A percentile compares a stretch with the other conserved stretches of the same genome.
Conservation (phyloP, 2,888 invertebrate genomes). For the Drosophila rubida region DNA sequence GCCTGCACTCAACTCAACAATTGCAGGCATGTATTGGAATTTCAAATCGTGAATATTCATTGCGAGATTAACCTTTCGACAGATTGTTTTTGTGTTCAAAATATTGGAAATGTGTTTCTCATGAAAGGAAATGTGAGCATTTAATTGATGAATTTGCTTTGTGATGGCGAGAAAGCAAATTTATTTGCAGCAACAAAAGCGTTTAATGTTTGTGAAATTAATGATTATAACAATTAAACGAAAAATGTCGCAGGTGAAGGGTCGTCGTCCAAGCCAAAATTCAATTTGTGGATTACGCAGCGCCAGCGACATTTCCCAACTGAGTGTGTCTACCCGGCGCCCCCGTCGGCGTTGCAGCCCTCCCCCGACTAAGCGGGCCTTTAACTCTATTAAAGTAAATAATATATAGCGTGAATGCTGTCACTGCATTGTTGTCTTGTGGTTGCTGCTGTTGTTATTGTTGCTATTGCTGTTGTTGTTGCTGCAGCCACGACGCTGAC, state of each 20-base stretch:
- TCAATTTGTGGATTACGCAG: slow-evolving; percentile 41
- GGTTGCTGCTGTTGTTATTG: slow-evolving; percentile 34
- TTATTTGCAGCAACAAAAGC: slow-evolving; percentile 46
- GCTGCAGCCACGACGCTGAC: slow-evolving; percentile 56
- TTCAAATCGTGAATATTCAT: slow-evolving; percentile 35
- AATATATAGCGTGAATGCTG: slow-evolving; percentile 71
- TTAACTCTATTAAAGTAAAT: slow-evolving; percentile 74
- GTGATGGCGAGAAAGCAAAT: slow-evolving; percentile 19
- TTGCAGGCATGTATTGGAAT: slow-evolving; percentile 45
- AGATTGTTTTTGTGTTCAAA: not conserved
- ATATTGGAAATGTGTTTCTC: not conserved
- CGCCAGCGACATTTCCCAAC: slow-evolving; percentile 64
- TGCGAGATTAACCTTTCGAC: slow-evolving; percentile 24
- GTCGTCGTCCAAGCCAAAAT: slow-evolving; percentile 34
- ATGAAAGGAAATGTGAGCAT: not conserved
- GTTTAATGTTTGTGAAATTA: slow-evolving; percentile 54
- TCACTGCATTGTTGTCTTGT: slow-evolving; percentile 48
- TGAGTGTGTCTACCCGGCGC: slow-evolving; percentile 1
- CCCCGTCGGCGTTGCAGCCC: not conserved
- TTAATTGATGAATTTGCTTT: slow-evolving; percentile 30
- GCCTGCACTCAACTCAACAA: slow-evolving; percentile 41
- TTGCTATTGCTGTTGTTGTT: slow-evolving; percentile 15
- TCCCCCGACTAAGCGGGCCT: slow-evolving; percentile 21
- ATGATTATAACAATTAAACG: slow-evolving; percentile 62
- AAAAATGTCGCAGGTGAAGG: slow-evolving; percentile 59